Conservation (phyloP, 2,888 invertebrate species). For the Griposia aprilina region DNA sequence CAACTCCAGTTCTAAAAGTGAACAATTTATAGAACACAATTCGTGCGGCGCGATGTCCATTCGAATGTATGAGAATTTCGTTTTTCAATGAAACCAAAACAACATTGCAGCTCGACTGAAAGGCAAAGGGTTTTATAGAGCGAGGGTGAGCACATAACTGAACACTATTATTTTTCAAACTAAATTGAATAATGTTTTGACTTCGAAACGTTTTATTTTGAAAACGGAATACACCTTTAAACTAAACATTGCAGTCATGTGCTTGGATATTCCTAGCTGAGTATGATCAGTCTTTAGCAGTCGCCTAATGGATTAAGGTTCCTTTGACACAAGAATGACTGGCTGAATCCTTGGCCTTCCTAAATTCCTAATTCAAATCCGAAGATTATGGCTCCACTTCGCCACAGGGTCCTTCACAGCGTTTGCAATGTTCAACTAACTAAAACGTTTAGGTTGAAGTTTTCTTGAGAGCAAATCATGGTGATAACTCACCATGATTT, state of each 20-base stretch:
- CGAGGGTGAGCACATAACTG: slow-evolving; percentile 19
- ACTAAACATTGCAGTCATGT: neutral
- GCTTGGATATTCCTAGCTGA: neutral
- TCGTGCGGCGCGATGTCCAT: slow-evolving; percentile 6
- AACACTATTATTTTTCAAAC: slow-evolving; percentile 16
- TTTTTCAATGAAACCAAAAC: slow-evolving; percentile 10
- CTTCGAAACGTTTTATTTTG: slow-evolving; percentile 7
- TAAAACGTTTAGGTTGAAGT: neutral
- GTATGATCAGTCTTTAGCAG: neutral
- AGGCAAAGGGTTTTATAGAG: slow-evolving; percentile 19
- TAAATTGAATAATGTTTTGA: slow-evolving; percentile 11
- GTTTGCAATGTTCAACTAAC: neutral
- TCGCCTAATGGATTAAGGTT: neutral
- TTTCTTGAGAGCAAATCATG: neutral
- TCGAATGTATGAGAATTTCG: slow-evolving; percentile 11
- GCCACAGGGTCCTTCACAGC: neutral
- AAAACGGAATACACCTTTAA: neutral
- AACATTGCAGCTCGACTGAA: slow-evolving; percentile 13
- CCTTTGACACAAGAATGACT: neutral
- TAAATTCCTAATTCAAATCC: slow-evolving; percentile 14
- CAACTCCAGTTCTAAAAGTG: slow-evolving; percentile 18
- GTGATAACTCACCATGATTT: too few species aligned
- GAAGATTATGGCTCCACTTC: slow-evolving; percentile 3
- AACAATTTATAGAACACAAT: slow-evolving; percentile 29
- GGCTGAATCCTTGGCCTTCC: neutral